Base-by-base conservation (phyloP, 2,797 vertebrate species). In the Prunella strophiata region DNA sequence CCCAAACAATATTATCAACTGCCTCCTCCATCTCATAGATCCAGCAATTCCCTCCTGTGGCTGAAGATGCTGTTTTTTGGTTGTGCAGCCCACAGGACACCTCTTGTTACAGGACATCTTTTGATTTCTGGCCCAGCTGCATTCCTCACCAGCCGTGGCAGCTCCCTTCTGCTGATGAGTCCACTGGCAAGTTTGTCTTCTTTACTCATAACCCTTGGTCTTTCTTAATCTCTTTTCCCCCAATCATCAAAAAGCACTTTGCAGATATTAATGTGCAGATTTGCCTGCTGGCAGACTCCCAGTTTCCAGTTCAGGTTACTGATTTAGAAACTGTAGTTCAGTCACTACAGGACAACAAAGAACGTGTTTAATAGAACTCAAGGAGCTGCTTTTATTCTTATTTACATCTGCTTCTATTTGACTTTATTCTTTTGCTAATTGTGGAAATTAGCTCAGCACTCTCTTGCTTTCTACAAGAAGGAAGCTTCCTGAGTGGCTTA, bases 101-200 rank as follows among this genome's bases (percentile, higher is more conserved):
- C 16, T 89, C 77, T 57, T 68, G 30, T 82, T 16, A 0, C n/a
- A 38, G 38, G 27, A 48, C 47, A 88, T 26, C 48, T 87, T 85
- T 65, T 78, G 25, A 17, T 88, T 88, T 78, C 89, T 91, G 52
- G 65, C 88, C 85, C 76, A 48, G 68, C 91, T 61, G 50, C 92
- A 78, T 93, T 93, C 87, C 50, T 70, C 43, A 25, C 38, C 51
- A 80, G 78, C 52, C 8, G 1, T 71, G 78, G 58, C 78, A 51
- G 42, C 36, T 93, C 47, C 74, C 36, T 17, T 83, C 65, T 85
- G 76, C 59, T 78, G 54, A 45, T 18, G 54, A 94, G 23, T 48
- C 73, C 81, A 54, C 57, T 50, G 84, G 45, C 65, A 85, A 85
- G 38, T 77, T 88, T 71, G 8, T 65, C 65, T 78, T 61, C 72